Base-by-base conservation (phyloP, 2,797 vertebrate genomes). In the Spinibarbus caldwelli region DNA sequence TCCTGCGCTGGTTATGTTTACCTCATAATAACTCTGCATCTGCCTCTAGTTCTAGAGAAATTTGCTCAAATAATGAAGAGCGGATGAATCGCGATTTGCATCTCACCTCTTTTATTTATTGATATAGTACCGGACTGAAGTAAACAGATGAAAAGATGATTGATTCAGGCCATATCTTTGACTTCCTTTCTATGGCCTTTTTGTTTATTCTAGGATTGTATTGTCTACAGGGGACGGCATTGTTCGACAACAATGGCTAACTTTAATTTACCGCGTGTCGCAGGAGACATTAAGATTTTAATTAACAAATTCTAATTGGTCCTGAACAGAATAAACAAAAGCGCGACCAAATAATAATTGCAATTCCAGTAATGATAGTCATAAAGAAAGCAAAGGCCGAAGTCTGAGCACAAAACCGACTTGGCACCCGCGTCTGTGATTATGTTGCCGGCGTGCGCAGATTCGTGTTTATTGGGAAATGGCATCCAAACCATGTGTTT, bases 41-140 rank as follows among this genome's bases (percentile, higher is more conserved):
- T 91, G 87, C 75, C 45, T 86, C 41, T 41, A 71, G 78, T 52
- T n/a, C 85, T 91, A 89, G 92, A 93, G 88, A 93, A 91, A 94
- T 94, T 89, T 90, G 90, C 90, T 93, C 87, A 91, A 94, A 90
- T 90, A 85, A 62, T 52, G 41, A 43, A 54, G 41, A 52, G 78
- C 15, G 89, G 94, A 93, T 93, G 91, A 93, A 92, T 88, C 70
- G 14, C 67, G 54, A 70, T 86, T 86, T 90, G 89, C 89, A 92
- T 91, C 91, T 87, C 83, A 86, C 85, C 87, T 85, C 70, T 93
- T 94, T 90, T 90, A 92, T 92, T 94, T 91, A 90, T 87, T 82
- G 86, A 83, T 76, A 85, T 75, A 17, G 12, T 7, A n/a, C n/a
- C 2, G 54, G 89, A 91, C 90, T 57, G 15, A 83, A 89, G 81